phyloP scores from a whole-genome alignment of 2,888 invertebrate species.

The Andrena trimmerana region DNA sequence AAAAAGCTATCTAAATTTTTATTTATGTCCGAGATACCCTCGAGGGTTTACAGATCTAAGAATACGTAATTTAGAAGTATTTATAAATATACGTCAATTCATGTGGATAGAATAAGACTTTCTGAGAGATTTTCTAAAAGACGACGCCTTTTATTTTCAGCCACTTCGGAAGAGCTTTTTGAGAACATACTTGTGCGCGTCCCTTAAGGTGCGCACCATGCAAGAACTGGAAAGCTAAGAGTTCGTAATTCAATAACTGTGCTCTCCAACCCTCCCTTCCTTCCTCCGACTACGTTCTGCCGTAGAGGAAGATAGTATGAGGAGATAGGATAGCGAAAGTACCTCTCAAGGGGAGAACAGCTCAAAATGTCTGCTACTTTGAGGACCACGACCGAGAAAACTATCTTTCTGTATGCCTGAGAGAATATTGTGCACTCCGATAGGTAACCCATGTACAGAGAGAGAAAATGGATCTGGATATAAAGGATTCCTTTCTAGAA shows the following conservation, averaged over 20 bases:
- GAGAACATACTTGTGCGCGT: slow-evolving; percentile 79
- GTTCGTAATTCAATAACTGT: slow-evolving; percentile 84
- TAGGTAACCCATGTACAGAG: slow-evolving; percentile 55
- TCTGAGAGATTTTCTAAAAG: slow-evolving; percentile 68
- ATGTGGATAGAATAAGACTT: slow-evolving; percentile 49
- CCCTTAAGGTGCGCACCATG: slow-evolving; percentile 80
- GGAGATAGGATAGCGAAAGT: slow-evolving; percentile 52
- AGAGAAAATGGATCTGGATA: slow-evolving; percentile 55
- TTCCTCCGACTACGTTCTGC: slow-evolving; percentile 39
- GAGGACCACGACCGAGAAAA: slow-evolving; percentile 69
- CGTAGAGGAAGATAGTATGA: slow-evolving; percentile 62
- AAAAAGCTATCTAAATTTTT: too few relatives aligned
- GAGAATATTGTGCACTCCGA: slow-evolving; percentile 64
- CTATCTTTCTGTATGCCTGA: slow-evolving; percentile 63
- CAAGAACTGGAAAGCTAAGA: slow-evolving; percentile 84
- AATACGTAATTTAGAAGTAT: background rate
- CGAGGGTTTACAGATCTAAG: background rate
- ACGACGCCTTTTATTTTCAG: slow-evolving; percentile 77
- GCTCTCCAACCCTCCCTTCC: slow-evolving; percentile 73
- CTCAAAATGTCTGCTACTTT: slow-evolving; percentile 77
- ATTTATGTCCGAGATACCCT: background rate
- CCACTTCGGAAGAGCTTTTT: slow-evolving; percentile 77
- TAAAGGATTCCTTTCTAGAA: slow-evolving; percentile 58
- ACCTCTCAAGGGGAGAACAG: slow-evolving; percentile 66
- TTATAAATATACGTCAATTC: slow-evolving; percentile 22